A percentile compares a stretch with the other conserved stretches of the same genome.
phyloP scores from a whole-genome alignment of 2,888 invertebrate genomes.

The Dryococelus australis region DNA sequence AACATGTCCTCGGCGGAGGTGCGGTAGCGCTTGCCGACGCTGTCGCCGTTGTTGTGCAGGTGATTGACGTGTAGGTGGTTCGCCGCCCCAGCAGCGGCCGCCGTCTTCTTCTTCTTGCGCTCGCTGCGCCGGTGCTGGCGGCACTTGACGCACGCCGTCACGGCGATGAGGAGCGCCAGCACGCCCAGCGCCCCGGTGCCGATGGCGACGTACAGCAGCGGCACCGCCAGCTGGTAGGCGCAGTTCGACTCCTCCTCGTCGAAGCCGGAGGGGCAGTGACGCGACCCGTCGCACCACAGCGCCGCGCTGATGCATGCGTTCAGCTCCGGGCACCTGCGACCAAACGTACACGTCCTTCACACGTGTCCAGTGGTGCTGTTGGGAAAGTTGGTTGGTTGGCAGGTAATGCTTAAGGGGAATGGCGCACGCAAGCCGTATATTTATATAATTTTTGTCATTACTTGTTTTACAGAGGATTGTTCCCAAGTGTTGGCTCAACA shows the following conservation, averaged over 20 bases:
- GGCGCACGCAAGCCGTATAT: too few relatives aligned
- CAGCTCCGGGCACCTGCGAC: conserved; percentile 76
- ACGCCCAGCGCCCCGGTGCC: conserved; percentile 70
- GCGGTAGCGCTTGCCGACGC: conserved; percentile 56
- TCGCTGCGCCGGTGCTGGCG: conserved; percentile 42
- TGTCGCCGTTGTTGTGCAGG: conserved; percentile 65
- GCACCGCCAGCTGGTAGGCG: conserved; percentile 72
- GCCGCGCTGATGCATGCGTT: conserved; percentile 81
- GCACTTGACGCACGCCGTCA: conserved; percentile 64
- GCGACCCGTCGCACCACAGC: conserved; percentile 81
- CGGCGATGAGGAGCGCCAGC: conserved; percentile 65
- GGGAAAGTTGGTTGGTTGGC: too few relatives aligned
- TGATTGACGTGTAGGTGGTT: conserved; percentile 66
- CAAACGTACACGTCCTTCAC: conserved; percentile 38
- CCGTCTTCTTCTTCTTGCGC: conserved; percentile 41
- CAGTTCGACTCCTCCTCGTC: conserved; percentile 82
- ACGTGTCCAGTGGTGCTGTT: too few relatives aligned
- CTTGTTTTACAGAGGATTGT: too few relatives aligned
- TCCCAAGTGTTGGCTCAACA: too few relatives aligned
- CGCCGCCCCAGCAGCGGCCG: conserved; percentile 53
- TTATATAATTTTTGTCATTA: too few relatives aligned
- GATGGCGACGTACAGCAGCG: conserved; percentile 71
- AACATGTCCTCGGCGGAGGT: conserved; percentile 52
- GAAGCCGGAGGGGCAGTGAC: conserved; percentile 82
- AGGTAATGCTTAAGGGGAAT: too few relatives aligned